These are phyloP conservation scores for Eucera pruinosa DNA, from an alignment of 2,888 invertebrate species.

Conservation along the genomic window DNA sequence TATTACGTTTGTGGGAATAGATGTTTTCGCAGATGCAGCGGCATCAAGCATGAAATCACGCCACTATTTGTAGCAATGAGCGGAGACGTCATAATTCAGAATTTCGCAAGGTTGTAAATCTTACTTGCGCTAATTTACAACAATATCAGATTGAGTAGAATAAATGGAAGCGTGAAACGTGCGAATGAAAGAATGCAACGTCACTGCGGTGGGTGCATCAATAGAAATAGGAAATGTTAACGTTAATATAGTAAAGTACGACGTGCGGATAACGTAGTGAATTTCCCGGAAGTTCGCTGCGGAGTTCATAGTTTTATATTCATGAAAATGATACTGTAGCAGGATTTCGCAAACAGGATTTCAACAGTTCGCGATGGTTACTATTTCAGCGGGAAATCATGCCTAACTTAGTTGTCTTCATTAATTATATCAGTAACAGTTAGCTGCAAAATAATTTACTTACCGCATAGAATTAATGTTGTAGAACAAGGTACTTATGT, in stretches of 20 bases:
- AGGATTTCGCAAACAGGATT: neutral
- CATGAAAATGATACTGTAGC: neutral
- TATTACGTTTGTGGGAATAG: neutral
- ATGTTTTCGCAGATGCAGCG: neutral
- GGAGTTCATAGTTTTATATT: conserved; percentile 8
- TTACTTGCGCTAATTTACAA: conserved; percentile 10
- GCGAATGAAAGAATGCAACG: neutral
- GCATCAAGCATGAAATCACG: neutral
- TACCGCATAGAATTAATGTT: neutral
- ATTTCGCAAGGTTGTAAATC: conserved; percentile 9
- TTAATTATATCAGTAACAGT: conserved; percentile 17
- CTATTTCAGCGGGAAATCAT: neutral
- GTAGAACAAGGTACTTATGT: too few species aligned
- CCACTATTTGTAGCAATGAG: neutral
- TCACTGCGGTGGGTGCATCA: neutral
- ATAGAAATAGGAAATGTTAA: too few species aligned
- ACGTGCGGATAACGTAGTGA: neutral
- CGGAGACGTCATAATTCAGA: neutral
- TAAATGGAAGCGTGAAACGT: neutral
- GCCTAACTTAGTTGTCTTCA: conserved; percentile 8
- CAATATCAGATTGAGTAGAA: neutral
- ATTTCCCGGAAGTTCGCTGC: neutral
- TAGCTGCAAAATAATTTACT: conserved; percentile 9
- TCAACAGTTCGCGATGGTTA: neutral
- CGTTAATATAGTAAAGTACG: neutral